Evolutionary conservation across 2,797 vertebrate genomes (phyloP).

Genomic region (Thunnus albacares): DNA sequence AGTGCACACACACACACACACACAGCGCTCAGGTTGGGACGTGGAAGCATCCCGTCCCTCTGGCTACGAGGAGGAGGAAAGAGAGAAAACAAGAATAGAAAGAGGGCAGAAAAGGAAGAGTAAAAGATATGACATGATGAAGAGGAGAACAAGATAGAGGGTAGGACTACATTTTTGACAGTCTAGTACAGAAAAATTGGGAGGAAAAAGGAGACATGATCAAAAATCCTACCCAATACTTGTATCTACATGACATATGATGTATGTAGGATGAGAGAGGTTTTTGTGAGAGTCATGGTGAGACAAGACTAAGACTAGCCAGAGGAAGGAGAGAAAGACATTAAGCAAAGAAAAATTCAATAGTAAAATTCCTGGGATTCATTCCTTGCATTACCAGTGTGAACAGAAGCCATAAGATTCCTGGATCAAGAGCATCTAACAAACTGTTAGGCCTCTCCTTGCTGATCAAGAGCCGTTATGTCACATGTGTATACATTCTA

Average conservation of each 20-base stretch:
- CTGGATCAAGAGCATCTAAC: background rate
- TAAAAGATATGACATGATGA: background rate
- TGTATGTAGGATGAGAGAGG: no score
- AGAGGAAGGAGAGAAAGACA: background rate
- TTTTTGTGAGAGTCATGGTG: background rate
- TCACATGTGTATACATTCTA: background rate
- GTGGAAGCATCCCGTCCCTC: conserved; percentile 28
- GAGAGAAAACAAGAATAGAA: background rate
- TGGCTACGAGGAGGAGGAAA: conserved; percentile 39
- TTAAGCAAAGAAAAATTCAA: background rate
- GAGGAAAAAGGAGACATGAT: background rate
- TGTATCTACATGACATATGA: background rate
- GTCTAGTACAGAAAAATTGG: background rate
- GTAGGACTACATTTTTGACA: background rate
- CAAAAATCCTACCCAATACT: background rate
- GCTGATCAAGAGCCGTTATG: background rate
- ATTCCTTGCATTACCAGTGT: background rate
- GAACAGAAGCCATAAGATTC: background rate
- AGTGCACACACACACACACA: conserved; percentile 2
- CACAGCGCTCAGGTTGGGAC: conserved; percentile 10
- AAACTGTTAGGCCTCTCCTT: background rate
- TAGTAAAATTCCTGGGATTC: background rate
- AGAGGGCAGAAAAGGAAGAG: background rate
- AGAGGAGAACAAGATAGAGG: background rate
- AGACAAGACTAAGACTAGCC: background rate